Evolutionary conservation across 2,888 invertebrate genomes (phyloP), one percentile per base, ranked within the genome.

Genomic region (Drosophila prolongata): DNA sequence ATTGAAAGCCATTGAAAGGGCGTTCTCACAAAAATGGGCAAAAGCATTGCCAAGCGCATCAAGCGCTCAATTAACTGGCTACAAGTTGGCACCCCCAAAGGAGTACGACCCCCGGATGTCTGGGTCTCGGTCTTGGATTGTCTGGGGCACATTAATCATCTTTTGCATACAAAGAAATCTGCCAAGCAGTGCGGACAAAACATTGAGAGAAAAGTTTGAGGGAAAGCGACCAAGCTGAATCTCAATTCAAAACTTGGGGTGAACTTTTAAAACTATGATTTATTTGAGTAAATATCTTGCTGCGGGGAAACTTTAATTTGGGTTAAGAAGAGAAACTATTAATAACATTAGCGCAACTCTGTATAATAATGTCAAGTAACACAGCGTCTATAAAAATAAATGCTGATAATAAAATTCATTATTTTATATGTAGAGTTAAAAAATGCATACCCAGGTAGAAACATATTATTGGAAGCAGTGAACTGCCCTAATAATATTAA

Each of bases 1-100:
- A 74, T 74, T 81, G 76, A 80, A 62, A 67, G 71, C 67, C 58
- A 77, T 77, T 72, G 74, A 75, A 68, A 54, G 50, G 78, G 70
- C 70, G 74, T 76, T 79, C 75, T 70, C 72, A 72, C 50, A 56
- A 58, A 54, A 80, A 62, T 62, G 42, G 62, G n/a, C 14, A n/a
- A 27, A 24, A 14, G 43, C 60, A 30, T 24, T 38, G 53, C 43
- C 42, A 19, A 30, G 58, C 65, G 35, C 59, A 72, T 72, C 72
- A 73, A 71, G 72, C 75, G 80, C 82, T 78, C 86, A 85, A 80
- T 85, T 85, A 85, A 85, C 82, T 78, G 62, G 69, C 73, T 75
- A 79, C 70, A 72, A 79, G 60, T 70, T 74, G 73, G 68, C 71
- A 64, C 40, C 54, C 49, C 49, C 49, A 27, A 40, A 42, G 59